Conservation (phyloP, 2,797 vertebrate species). For the Cryptoblepharus egeriae region DNA sequence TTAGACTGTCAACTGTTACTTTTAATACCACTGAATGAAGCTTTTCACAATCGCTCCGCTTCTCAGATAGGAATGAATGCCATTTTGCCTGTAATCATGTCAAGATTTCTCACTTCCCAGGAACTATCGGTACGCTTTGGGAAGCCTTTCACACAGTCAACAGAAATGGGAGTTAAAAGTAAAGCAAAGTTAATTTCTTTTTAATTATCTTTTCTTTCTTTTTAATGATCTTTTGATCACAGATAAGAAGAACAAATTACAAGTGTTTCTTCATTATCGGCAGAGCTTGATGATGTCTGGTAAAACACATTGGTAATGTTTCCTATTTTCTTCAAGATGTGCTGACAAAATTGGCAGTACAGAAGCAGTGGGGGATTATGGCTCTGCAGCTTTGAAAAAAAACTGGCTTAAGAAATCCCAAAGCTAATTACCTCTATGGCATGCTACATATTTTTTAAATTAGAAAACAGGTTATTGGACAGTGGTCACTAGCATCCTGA, state of each 20-base stretch:
- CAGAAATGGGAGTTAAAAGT: constrained; percentile 68
- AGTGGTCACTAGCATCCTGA: not conserved
- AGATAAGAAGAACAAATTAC: constrained; percentile 73
- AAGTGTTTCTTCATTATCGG: constrained; percentile 68
- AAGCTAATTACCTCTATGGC: constrained; percentile 29
- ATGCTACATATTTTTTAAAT: not conserved
- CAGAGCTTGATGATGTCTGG: constrained; percentile 66
- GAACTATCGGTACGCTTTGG: constrained; percentile 50
- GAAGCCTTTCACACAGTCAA: constrained; percentile 53
- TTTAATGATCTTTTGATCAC: constrained; percentile 77
- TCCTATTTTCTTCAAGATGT: constrained; percentile 57
- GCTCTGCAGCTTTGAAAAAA: not conserved
- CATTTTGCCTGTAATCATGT: constrained; percentile 49
- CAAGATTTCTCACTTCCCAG: constrained; percentile 58
- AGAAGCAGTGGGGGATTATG: not conserved
- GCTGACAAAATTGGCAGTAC: constrained; percentile 35
- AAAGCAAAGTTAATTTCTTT: constrained; percentile 72
- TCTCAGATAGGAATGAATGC: constrained; percentile 63
- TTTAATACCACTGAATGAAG: constrained; percentile 42
- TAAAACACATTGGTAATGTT: constrained; percentile 55
- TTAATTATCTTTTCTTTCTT: constrained; percentile 76
- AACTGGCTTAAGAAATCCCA: constrained; percentile 31
- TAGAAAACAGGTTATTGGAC: constrained; percentile 8
- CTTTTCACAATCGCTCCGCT: constrained; percentile 49
- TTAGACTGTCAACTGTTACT: constrained; percentile 30